Conservation (phyloP, 2,888 invertebrate genomes). For the Cantharis rufa region DNA sequence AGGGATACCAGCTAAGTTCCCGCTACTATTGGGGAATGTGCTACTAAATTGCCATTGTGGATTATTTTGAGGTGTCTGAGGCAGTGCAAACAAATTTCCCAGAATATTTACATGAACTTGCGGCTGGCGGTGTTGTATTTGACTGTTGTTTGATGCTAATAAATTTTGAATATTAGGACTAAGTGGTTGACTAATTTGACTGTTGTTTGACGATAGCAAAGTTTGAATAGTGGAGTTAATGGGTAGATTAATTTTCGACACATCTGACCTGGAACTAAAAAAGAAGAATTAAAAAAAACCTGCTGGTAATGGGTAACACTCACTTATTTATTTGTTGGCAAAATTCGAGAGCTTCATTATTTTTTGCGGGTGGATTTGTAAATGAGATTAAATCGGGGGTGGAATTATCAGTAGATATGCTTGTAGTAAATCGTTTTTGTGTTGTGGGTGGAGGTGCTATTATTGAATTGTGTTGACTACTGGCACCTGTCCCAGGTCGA, state of each 20-base stretch:
- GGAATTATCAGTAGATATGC: slow-evolving; percentile 49
- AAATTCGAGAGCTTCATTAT: slow-evolving; percentile 27
- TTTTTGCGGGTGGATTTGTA: slow-evolving; percentile 59
- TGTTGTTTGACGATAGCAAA: not conserved
- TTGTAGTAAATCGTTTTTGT: slow-evolving; percentile 24
- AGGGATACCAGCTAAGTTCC: not conserved
- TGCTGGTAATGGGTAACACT: no score
- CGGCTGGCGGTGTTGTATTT: slow-evolving; percentile 5
- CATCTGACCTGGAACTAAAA: not conserved
- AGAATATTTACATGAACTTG: slow-evolving; percentile 14
- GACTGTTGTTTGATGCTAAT: not conserved
- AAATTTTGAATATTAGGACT: not conserved
- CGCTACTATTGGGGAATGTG: not conserved
- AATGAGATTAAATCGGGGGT: slow-evolving; percentile 73
- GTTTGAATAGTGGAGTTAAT: not conserved
- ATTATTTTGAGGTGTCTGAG: slow-evolving; percentile 3
- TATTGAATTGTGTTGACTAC: slow-evolving; percentile 53
- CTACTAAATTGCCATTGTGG: slow-evolving; percentile 8
- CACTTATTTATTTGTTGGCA: slow-evolving; percentile 26
- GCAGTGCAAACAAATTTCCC: slow-evolving; percentile 9
- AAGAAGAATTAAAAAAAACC: not conserved
- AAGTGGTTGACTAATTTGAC: not conserved
- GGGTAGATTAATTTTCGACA: not conserved
- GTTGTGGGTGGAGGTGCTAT: slow-evolving; percentile 56
- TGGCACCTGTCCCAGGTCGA: slow-evolving; percentile 61